Base-by-base conservation (phyloP, 2,113 vertebrate species). In the Lathamus discolor region DNA sequence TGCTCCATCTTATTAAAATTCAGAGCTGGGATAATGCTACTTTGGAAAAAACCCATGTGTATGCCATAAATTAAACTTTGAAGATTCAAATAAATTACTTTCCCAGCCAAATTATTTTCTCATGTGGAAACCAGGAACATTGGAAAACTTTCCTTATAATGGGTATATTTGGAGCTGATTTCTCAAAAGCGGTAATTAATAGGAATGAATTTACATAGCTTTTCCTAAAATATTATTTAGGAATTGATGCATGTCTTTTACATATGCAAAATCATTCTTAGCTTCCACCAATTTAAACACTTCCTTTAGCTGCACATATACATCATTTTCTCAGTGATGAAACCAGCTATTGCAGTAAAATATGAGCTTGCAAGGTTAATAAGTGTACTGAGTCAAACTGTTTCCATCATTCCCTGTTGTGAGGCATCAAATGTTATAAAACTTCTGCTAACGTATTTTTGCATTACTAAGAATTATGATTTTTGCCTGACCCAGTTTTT, bases 1-100 rank as follows among this genome's bases (percentile, higher is more conserved):
- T 82, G 44, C 37, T 94, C 61, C 13, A 17, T 89, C 64, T 95
- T 94, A 92, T 97, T 97, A 90, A 97, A 96, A 97, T 95, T 92
- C 62, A 93, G 52, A 3, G 7, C 55, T 92, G 83, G 63, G 64
- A 59, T 67, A 94, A 83, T 14, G 13, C 77, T 95, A 62, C 68
- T 94, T 95, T 86, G 72, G 80, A 96, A 96, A 95, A 95, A 86
- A 31, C 70, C 97, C 55, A 66, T 83, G 83, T 94, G 55, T 68
- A 85, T 94, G 69, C 79, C 52, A 95, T 95, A 95, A 96, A 92
- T 95, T 97, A 93, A 94, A 86, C 85, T 67, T 86, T 7, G 70
- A 85, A 93, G 79, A 89, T 82, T 96, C 66, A 88, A 73, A 84
- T 83, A 94, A 93, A 97, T 97, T 95, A 88, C 66, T 96, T 97